Conservation (phyloP, 2,888 invertebrate genomes). For the Xanthorhoe spadicearia region DNA sequence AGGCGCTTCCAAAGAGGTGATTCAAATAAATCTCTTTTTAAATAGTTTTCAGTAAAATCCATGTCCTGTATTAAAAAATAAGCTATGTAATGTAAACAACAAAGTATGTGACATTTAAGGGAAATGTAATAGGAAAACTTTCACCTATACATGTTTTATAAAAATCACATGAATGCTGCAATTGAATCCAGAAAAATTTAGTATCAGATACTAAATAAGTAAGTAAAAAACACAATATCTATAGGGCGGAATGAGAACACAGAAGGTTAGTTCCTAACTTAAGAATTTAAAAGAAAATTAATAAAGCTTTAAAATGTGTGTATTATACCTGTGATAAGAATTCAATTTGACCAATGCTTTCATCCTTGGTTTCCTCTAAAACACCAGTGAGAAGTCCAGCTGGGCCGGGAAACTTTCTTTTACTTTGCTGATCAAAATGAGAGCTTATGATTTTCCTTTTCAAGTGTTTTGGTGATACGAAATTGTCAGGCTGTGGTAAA, state of each 20-base stretch:
- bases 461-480: conserved; percentile 61
- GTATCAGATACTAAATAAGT: too few species aligned
- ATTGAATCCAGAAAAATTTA: background rate
- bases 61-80: conserved; percentile 62
- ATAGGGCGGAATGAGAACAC: too few species aligned
- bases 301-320: background rate
- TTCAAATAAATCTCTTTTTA: conserved; percentile 67
- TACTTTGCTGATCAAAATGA: conserved; percentile 71
- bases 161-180: background rate
- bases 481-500: conserved; percentile 16
- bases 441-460: conserved; percentile 75
- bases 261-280: too few species aligned
- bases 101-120: too few species aligned
- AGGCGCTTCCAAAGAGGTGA: conserved; percentile 70
- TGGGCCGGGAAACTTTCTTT: conserved; percentile 79
- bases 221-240: too few species aligned
- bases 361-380: conserved; percentile 66
- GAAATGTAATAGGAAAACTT: too few species aligned
- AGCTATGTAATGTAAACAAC: background rate
- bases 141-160: too few species aligned
- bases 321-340: conserved; percentile 72
- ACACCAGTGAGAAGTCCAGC: conserved; percentile 72
- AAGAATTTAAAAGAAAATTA: too few species aligned
- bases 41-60: conserved; percentile 66
- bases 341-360: conserved; percentile 69